Conservation (phyloP, 2,888 invertebrate genomes). For the Drosophila mayaguana region DNA sequence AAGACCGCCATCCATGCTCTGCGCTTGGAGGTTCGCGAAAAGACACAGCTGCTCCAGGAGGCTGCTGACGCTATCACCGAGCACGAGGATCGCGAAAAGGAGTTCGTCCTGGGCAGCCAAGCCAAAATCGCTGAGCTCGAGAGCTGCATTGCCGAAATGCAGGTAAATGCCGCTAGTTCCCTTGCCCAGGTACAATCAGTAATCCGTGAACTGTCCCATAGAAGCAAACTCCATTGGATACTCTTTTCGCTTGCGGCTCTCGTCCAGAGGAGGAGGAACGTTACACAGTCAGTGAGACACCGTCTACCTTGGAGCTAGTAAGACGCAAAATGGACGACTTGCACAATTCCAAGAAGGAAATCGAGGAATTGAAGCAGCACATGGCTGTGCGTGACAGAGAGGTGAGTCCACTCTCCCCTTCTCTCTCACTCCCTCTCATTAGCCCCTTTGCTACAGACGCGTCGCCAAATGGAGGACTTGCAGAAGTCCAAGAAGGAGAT, state of each 20-base stretch:
- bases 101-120: neutral
- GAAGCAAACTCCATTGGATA: neutral
- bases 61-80: constrained; percentile 1
- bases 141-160: neutral
- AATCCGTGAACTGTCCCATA: neutral
- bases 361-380: no score
- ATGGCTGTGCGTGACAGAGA: no score
- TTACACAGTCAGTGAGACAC: no score
- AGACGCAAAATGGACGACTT: no score
- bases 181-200: neutral
- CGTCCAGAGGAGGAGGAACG: no score
- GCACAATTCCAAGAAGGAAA: no score
- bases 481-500: no score
- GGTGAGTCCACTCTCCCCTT: no score
- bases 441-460: no score
- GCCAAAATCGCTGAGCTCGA: constrained; percentile 4
- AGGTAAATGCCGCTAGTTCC: neutral
- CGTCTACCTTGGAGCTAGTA: no score
- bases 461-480: no score
- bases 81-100: constrained; percentile 1
- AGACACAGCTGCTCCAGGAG: constrained; percentile 6
- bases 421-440: no score
- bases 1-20: neutral
- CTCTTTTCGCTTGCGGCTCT: neutral
- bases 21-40: neutral